phyloP scores from a whole-genome alignment of 92 coral and sea anemone genomes.

The Plumapathes pennacea region DNA sequence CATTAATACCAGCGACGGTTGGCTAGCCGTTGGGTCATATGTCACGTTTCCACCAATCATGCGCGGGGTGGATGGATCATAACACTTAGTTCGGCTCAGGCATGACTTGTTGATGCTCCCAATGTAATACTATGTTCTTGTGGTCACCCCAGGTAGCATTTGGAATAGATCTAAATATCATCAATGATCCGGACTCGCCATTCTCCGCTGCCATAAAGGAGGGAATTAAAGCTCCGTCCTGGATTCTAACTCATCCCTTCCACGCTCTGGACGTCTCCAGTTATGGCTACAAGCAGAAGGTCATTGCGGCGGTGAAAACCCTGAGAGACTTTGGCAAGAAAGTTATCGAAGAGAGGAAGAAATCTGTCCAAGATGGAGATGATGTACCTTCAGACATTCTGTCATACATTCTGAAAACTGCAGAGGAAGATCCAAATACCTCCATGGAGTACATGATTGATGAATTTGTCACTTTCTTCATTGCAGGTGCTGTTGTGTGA shows the following conservation, averaged over 20 bases:
- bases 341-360: constrained; percentile 62
- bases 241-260: constrained; percentile 52
- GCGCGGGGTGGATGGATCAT: too few relatives aligned
- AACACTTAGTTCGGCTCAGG: too few relatives aligned
- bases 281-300: constrained; percentile 62
- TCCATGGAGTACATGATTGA: constrained; percentile 69
- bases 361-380: constrained; percentile 40
- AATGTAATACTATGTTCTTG: too few relatives aligned
- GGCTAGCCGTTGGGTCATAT: too few relatives aligned
- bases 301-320: constrained; percentile 71
- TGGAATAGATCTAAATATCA: constrained; percentile 60
- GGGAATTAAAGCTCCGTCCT: constrained; percentile 36
- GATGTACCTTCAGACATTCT: constrained; percentile 61
- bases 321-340: constrained; percentile 79
- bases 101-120: too few relatives aligned
- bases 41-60: too few relatives aligned
- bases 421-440: constrained; percentile 31
- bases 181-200: constrained; percentile 52
- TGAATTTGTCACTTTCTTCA: constrained; percentile 72
- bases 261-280: constrained; percentile 54
- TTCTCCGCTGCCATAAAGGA: constrained; percentile 64
- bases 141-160: constrained; percentile 86
- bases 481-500: constrained; percentile 72
- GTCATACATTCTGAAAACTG: constrained; percentile 44
- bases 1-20: too few relatives aligned